Evolutionary conservation across 2,113 vertebrate genomes (phyloP).

Genomic region (Chelonoidis abingdonii): DNA sequence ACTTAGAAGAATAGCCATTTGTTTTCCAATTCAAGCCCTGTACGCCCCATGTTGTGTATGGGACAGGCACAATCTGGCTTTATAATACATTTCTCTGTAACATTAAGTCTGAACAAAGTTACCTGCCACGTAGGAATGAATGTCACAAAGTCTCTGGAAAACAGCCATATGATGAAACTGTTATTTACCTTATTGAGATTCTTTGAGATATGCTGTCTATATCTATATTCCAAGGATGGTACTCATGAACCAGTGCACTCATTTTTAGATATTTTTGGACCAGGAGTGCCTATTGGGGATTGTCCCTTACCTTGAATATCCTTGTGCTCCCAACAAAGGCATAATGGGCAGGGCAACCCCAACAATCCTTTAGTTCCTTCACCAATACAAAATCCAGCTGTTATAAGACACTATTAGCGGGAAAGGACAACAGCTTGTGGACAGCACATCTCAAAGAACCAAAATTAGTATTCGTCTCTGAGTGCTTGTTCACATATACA

Average conservation of each 20-base stretch:
- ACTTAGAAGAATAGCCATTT: not conserved
- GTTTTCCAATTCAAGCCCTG: not conserved
- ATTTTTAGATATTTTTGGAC: not conserved
- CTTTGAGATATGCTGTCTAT: not conserved
- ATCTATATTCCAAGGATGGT: not conserved
- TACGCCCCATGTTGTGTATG: fast-evolving
- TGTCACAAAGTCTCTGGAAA: not conserved
- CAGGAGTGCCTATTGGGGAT: not conserved
- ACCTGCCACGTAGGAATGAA: not conserved
- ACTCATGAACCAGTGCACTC: not conserved
- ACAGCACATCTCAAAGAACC: not conserved
- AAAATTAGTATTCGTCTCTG: not conserved
- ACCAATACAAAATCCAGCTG: not conserved
- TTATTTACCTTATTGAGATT: not conserved
- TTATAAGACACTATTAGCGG: not conserved
- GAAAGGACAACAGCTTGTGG: not conserved
- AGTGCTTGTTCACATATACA: not conserved
- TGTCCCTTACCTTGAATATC: not conserved
- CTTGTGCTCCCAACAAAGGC: not conserved
- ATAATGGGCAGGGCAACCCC: not conserved
- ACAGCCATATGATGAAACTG: not conserved
- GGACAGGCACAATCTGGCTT: not conserved
- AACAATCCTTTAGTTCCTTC: not conserved
- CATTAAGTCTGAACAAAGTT: not conserved
- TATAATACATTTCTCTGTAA: not conserved